Conservation (phyloP, 2,113 vertebrate genomes). For the Amphiprion ocellaris region DNA sequence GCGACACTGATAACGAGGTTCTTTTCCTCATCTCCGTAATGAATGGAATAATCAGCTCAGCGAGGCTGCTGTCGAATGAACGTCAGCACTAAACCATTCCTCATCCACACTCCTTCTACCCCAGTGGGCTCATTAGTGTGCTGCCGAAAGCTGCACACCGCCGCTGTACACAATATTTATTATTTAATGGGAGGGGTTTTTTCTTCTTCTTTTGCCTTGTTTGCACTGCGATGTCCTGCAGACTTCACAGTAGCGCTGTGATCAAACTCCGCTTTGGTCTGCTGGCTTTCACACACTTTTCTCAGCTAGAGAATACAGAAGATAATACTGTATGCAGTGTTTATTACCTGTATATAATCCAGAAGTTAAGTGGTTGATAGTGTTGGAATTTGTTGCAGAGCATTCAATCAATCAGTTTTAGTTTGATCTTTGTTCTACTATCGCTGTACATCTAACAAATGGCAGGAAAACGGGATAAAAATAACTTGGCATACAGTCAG, state of each 20-base stretch:
- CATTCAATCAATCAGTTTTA: too few relatives aligned
- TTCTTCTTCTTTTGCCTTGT: conserved; percentile 20
- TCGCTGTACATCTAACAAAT: too few relatives aligned
- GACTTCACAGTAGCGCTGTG: not conserved
- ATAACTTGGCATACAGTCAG: not conserved
- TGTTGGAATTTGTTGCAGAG: too few relatives aligned
- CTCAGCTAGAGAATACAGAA: too few relatives aligned
- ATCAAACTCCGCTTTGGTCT: conserved; percentile 12
- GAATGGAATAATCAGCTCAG: conserved; percentile 67
- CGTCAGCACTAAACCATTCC: conserved; percentile 56
- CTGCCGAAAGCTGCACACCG: conserved; percentile 46
- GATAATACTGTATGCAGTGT: too few relatives aligned
- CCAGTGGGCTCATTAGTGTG: conserved; percentile 70
- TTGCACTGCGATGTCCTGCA: conserved; percentile 19
- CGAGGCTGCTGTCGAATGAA: conserved; percentile 50
- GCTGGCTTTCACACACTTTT: too few relatives aligned
- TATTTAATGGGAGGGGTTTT: conserved; percentile 46
- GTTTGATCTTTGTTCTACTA: too few relatives aligned
- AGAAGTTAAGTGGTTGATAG: too few relatives aligned
- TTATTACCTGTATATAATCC: too few relatives aligned
- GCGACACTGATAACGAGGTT: conserved; percentile 58
- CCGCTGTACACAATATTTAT: conserved; percentile 62
- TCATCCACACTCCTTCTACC: conserved; percentile 58
- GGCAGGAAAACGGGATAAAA: too few relatives aligned
- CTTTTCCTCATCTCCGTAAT: conserved; percentile 55